phyloP scores from a whole-genome alignment of 1,140 invertebrate genomes.

The Cardiocondyla obscurior region DNA sequence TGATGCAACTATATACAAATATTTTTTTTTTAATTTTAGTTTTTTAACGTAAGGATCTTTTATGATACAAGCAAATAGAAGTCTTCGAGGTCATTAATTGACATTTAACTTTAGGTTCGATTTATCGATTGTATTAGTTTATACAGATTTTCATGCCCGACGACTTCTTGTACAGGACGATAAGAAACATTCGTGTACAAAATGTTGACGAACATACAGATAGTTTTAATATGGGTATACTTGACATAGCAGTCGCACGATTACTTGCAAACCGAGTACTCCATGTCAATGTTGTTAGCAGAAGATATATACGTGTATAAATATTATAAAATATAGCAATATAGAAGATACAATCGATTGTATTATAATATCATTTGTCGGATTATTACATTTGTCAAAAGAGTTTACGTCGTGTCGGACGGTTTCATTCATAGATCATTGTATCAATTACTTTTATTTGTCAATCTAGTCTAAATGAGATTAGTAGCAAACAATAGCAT shows the following conservation, averaged over 20 bases:
- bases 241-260: slow-evolving; percentile 25
- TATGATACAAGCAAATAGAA: background rate
- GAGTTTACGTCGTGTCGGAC: background rate
- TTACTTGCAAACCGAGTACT: slow-evolving; percentile 62
- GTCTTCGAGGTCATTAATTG: background rate
- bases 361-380: slow-evolving; percentile 42
- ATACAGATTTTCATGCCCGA: slow-evolving; percentile 14
- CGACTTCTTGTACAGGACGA: slow-evolving; percentile 60
- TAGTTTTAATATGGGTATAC: slow-evolving; percentile 41
- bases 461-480: slow-evolving; percentile 51
- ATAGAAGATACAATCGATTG: slow-evolving; percentile 55
- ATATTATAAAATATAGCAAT: slow-evolving; percentile 59
- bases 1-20: background rate
- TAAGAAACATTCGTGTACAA: slow-evolving; percentile 52
- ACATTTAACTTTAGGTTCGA: slow-evolving; percentile 11
- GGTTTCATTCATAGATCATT: background rate
- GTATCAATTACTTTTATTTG: slow-evolving; percentile 29
- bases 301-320: slow-evolving; percentile 49
- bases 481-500: slow-evolving; percentile 25
- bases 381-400: background rate
- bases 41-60: background rate
- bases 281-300: slow-evolving; percentile 54
- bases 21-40: slow-evolving; percentile 7
- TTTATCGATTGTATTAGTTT: slow-evolving; percentile 17
- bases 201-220: slow-evolving; percentile 54